Conservation (phyloP, 1,140 invertebrate species). For the Lucilia sericata region DNA sequence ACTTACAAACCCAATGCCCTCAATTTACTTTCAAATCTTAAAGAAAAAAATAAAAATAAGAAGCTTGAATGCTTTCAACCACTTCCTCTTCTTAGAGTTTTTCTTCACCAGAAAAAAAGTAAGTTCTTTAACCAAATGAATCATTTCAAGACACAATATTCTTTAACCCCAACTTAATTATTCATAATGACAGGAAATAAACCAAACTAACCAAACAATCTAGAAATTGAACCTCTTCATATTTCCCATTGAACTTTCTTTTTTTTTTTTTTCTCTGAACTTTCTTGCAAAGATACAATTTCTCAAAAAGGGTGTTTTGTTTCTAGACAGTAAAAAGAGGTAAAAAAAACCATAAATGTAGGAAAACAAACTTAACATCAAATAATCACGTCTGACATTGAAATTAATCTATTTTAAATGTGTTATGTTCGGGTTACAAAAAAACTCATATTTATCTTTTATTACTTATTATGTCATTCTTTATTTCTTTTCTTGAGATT, state of each 20-base stretch:
- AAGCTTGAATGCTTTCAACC: not conserved
- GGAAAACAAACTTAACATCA: not conserved
- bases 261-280: too few species aligned
- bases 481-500: too few species aligned
- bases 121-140: not conserved
- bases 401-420: conserved; percentile 39
- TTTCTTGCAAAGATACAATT: not conserved
- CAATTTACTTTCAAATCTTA: conserved; percentile 37
- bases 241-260: too few species aligned
- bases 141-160: not conserved
- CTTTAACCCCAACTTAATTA: not conserved
- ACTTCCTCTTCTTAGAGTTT: not conserved
- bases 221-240: too few species aligned
- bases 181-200: not conserved
- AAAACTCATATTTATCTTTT: not conserved
- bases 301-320: not conserved
- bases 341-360: not conserved
- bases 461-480: too few species aligned
- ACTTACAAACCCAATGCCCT: conserved; percentile 15
- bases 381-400: conserved; percentile 39
- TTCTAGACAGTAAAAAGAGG: too few species aligned
- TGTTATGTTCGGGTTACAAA: not conserved
- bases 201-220: not conserved
- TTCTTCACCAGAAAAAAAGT: not conserved
- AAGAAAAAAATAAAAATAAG: not conserved